Conservation (phyloP, 2,113 vertebrate species). For the Seriola quinqueradiata region DNA sequence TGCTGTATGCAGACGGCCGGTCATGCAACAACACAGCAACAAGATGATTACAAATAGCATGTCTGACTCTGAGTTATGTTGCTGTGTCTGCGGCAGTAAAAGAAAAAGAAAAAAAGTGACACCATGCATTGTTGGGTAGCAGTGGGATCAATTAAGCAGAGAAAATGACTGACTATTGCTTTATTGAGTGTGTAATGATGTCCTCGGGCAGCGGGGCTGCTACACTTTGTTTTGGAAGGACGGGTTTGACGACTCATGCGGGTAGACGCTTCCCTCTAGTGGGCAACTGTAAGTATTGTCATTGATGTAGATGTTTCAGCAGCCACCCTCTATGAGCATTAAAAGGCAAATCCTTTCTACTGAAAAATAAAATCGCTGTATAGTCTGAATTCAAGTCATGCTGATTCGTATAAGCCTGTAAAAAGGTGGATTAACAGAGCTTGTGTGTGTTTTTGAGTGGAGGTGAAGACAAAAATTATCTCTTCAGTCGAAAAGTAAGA, state of each 20-base stretch:
- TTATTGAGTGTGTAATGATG: conserved; percentile 82
- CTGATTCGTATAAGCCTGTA: too few species aligned
- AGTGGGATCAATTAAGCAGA: conserved; percentile 80
- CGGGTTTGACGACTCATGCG: background rate
- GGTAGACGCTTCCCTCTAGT: conserved; percentile 71
- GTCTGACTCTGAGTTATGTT: conserved; percentile 55
- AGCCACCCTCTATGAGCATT: background rate
- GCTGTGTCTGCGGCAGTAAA: conserved; percentile 46
- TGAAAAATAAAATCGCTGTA: background rate
- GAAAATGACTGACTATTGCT: conserved; percentile 81
- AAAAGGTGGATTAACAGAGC: too few species aligned
- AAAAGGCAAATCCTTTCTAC: background rate
- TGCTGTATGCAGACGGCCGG: conserved; percentile 67
- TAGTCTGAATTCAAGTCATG: too few species aligned
- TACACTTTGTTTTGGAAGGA: conserved; percentile 21
- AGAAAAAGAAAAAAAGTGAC: conserved; percentile 47
- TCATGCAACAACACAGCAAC: conserved; percentile 55
- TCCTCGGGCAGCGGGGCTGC: conserved; percentile 61
- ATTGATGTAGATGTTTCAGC: background rate
- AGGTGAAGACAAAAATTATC: too few species aligned
- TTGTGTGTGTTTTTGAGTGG: too few species aligned
- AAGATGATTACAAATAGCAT: conserved; percentile 60
- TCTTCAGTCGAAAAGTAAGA: too few species aligned
- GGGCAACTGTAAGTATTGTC: background rate
- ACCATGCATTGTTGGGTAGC: conserved; percentile 65